Percentiles rank a stretch among this genome's conserved stretches.
These are phyloP conservation scores for Mus spicilegus DNA, from an alignment of 2,113 vertebrate species.

Conservation along the genomic window DNA sequence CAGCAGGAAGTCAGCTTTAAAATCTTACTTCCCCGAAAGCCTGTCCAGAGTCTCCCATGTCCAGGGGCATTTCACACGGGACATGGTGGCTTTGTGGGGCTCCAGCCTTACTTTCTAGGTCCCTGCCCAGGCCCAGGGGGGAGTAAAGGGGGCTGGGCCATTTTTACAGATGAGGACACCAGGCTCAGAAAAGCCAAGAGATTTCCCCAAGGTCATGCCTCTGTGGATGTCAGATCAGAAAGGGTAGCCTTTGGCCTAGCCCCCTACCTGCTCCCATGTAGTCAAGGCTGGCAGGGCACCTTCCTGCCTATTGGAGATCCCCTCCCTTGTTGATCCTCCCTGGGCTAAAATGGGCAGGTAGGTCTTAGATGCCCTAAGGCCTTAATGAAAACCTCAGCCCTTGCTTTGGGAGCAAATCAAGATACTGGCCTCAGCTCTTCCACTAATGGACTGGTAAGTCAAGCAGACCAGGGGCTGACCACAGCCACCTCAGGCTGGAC, in stretches of 20 bases:
- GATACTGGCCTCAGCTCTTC: background rate
- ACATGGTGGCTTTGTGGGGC: background rate
- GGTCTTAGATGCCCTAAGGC: constrained; percentile 53
- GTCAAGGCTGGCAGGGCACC: background rate
- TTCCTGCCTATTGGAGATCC: background rate
- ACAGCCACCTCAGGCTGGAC: background rate
- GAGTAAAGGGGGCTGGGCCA: background rate
- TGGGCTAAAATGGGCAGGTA: background rate
- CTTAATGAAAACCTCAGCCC: constrained; percentile 17
- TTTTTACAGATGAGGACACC: constrained; percentile 24
- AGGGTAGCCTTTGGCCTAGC: background rate
- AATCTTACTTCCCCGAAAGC: background rate
- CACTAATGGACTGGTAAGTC: constrained; percentile 10
- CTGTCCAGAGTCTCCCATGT: background rate
- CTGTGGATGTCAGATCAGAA: background rate
- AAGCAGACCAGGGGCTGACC: background rate
- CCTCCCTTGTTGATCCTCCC: background rate
- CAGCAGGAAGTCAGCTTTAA: background rate
- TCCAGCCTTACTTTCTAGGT: background rate
- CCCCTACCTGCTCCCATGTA: background rate
- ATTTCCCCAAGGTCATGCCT: background rate
- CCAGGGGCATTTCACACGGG: fast-evolving
- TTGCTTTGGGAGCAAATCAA: background rate
- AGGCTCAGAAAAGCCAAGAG: background rate
- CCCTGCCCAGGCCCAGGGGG: background rate